These are phyloP conservation scores for Dromius quadrimaculatus DNA, from an alignment of 2,888 invertebrate species.

Conservation along the genomic window DNA sequence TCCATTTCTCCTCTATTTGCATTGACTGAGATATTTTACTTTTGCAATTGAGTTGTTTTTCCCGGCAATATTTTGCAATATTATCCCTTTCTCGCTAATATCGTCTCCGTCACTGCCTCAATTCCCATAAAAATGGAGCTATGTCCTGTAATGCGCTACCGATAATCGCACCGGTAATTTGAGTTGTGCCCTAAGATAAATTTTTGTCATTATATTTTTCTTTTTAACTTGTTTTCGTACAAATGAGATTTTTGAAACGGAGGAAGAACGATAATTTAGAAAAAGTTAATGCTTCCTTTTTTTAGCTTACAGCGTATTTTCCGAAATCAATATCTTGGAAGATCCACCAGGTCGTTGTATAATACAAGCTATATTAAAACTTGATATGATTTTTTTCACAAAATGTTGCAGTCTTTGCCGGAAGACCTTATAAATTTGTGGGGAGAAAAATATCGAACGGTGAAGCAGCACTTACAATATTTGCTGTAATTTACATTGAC, in stretches of 20 bases:
- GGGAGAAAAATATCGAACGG: too few relatives aligned
- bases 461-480: too few relatives aligned
- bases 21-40: too few relatives aligned
- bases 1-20: too few relatives aligned
- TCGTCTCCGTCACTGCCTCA: constrained; percentile 49
- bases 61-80: too few relatives aligned
- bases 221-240: constrained; percentile 41
- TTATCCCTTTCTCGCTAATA: constrained; percentile 41
- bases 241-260: constrained; percentile 44
- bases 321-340: neutral
- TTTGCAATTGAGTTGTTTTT: too few relatives aligned
- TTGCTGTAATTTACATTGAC: too few relatives aligned
- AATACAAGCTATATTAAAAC: too few relatives aligned
- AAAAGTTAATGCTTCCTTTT: constrained; percentile 27
- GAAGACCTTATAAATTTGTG: too few relatives aligned
- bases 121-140: constrained; percentile 48
- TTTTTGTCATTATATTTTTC: constrained; percentile 48
- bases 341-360: too few relatives aligned
- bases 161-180: constrained; percentile 59
- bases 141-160: constrained; percentile 53
- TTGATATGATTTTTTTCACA: too few relatives aligned
- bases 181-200: constrained; percentile 55
- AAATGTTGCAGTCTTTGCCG: too few relatives aligned
- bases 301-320: constrained; percentile 17
- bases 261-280: constrained; percentile 30